phyloP scores from a whole-genome alignment of 2,888 invertebrate species.

The Trachelus iudaicus region DNA sequence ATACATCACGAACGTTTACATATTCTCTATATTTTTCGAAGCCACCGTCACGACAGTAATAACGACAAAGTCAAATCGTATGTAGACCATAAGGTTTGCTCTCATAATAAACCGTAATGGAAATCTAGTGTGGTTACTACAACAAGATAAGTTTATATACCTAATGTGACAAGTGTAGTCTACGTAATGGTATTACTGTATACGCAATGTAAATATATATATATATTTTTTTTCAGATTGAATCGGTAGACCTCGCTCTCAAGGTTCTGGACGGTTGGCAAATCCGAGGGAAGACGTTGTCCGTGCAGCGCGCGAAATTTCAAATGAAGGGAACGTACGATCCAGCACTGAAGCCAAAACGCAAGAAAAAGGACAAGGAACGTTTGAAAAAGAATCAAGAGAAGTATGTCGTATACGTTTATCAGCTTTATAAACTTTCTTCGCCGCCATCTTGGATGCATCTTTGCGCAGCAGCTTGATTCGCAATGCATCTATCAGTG shows the following conservation, averaged over 20 bases:
- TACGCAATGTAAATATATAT: not conserved
- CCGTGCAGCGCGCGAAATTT: constrained; percentile 93
- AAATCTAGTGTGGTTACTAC: not conserved
- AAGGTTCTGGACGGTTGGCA: constrained; percentile 90
- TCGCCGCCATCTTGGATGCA: not conserved
- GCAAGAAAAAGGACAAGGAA: constrained; percentile 86
- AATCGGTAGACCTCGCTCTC: constrained; percentile 93
- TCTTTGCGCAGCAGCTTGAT: not conserved
- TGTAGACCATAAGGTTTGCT: not conserved
- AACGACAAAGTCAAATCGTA: not conserved
- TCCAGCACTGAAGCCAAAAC: constrained; percentile 91
- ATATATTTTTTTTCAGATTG: constrained; percentile 71
- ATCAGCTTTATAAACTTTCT: not conserved
- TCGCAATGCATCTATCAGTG: not conserved
- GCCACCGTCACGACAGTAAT: not conserved
- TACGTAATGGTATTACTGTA: not conserved
- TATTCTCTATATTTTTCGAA: not conserved
- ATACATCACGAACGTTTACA: not conserved
- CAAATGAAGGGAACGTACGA: constrained; percentile 95
- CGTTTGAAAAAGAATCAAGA: constrained; percentile 93
- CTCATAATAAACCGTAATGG: not conserved
- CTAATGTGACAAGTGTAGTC: not conserved
- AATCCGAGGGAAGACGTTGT: constrained; percentile 81
- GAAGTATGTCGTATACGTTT: constrained; percentile 70
- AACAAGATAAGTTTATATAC: not conserved